These are phyloP conservation scores for Tetrax tetrax DNA, from an alignment of 2,113 vertebrate species.

Conservation along the genomic window DNA sequence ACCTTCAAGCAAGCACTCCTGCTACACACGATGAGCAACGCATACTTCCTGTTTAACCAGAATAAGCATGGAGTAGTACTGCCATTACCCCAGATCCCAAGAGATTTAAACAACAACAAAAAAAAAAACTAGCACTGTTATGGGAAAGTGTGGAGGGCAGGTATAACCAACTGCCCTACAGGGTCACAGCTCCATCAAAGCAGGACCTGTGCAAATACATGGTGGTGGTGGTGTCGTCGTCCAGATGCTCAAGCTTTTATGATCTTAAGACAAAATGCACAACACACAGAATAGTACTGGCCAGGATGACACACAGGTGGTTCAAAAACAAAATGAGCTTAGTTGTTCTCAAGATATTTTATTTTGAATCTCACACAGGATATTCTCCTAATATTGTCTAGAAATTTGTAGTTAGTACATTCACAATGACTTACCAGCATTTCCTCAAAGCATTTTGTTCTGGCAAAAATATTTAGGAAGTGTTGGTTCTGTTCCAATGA, in stretches of 20 bases:
- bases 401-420: neutral
- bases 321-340: neutral
- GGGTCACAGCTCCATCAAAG: neutral
- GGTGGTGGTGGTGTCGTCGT: fast-evolving
- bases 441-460: neutral
- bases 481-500: neutral
- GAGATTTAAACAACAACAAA: neutral
- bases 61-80: neutral
- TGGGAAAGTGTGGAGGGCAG: neutral
- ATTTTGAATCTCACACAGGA: neutral
- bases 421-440: neutral
- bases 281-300: neutral
- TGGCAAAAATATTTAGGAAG: neutral
- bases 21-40: neutral
- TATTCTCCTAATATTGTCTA: neutral
- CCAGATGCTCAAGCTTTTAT: too few species aligned
- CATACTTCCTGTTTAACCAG: neutral
- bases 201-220: neutral
- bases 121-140: neutral
- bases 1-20: neutral
- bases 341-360: neutral
- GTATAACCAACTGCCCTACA: neutral
- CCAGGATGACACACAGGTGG: neutral
- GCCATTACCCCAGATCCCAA: neutral
- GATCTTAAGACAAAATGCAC: neutral